Conservation (phyloP, 2,888 invertebrate species). For the Electrophaes corylata region DNA sequence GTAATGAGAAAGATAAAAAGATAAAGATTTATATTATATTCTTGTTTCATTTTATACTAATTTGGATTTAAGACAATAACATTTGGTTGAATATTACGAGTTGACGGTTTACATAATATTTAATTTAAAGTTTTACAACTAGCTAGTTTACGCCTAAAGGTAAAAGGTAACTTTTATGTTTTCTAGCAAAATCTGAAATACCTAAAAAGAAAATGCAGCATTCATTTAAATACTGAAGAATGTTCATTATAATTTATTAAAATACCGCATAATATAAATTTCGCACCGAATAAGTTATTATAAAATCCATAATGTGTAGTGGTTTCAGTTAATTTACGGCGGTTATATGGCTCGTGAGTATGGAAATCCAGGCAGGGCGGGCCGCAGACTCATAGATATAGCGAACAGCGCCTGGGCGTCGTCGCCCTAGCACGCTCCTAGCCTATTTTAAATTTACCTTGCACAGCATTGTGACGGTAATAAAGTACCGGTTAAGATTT, state of each 20-base stretch:
- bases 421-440: slow-evolving; percentile 52
- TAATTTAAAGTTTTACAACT: too few relatives aligned
- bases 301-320: slow-evolving; percentile 46
- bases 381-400: slow-evolving; percentile 61
- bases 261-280: slow-evolving; percentile 37
- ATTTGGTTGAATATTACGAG: too few relatives aligned
- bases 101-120: too few relatives aligned
- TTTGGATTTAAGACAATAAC: too few relatives aligned
- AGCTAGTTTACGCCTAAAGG: too few relatives aligned
- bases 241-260: slow-evolving; percentile 3
- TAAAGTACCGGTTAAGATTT: slow-evolving; percentile 27
- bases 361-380: slow-evolving; percentile 63
- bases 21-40: too few relatives aligned
- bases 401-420: slow-evolving; percentile 68
- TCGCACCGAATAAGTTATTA: slow-evolving; percentile 33
- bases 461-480: slow-evolving; percentile 25
- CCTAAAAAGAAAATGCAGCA: too few relatives aligned
- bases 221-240: background rate
- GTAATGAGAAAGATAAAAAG: too few relatives aligned
- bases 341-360: slow-evolving; percentile 49
- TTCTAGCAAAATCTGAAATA: too few relatives aligned
- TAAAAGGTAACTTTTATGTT: too few relatives aligned
- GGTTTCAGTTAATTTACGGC: slow-evolving; percentile 57
- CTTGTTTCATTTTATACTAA: too few relatives aligned
- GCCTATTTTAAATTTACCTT: slow-evolving; percentile 39